Conservation (phyloP, 2,888 invertebrate genomes). For the Synergus umbraculus region DNA sequence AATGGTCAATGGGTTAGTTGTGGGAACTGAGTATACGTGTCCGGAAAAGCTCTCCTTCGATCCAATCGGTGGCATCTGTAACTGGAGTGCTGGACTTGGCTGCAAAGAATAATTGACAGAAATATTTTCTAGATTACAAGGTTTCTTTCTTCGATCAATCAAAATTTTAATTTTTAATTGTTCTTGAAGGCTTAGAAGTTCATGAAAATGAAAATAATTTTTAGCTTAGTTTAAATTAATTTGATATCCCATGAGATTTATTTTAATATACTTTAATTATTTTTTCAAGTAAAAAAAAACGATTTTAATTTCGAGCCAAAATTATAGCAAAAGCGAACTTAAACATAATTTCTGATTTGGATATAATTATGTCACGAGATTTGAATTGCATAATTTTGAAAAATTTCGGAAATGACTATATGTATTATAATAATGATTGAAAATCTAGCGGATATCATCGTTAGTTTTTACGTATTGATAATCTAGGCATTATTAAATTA, state of each 20-base stretch:
- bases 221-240: background rate
- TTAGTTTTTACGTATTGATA: constrained; percentile 9
- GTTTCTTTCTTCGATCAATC: constrained; percentile 8
- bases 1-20: constrained; percentile 84
- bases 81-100: constrained; percentile 90
- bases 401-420: background rate
- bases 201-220: too few species aligned
- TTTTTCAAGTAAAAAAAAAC: background rate
- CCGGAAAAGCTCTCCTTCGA: constrained; percentile 92
- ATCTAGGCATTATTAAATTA: constrained; percentile 36
- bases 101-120: constrained; percentile 81
- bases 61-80: constrained; percentile 93
- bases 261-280: background rate
- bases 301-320: background rate
- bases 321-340: background rate
- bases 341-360: background rate
- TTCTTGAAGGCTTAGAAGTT: background rate
- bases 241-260: background rate
- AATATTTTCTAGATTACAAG: background rate
- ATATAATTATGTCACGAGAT: background rate
- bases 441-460: background rate
- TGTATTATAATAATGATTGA: background rate
- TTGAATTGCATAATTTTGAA: background rate
- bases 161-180: constrained; percentile 1
- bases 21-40: constrained; percentile 94